Conservation (phyloP, 2,888 invertebrate species). For the Drosophila kambysellisi region DNA sequence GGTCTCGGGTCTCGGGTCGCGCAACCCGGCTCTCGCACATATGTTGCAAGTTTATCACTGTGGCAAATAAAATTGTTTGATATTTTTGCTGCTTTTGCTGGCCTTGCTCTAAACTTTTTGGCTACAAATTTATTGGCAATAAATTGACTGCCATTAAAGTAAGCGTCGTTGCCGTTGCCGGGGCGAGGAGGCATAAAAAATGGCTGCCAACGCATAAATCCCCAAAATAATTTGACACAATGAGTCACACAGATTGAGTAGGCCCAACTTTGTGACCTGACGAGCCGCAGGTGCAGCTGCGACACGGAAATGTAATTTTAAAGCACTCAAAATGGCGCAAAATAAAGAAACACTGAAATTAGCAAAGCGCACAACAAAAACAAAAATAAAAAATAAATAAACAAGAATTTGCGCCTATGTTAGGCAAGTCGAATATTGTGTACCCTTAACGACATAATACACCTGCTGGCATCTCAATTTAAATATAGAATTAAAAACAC, state of each 20-base stretch:
- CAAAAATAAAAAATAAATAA: not conserved
- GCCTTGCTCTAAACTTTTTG: constrained; percentile 80
- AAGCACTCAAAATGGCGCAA: constrained; percentile 62
- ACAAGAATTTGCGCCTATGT: not conserved
- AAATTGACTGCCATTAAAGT: constrained; percentile 80
- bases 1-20: constrained; percentile 9
- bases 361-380: constrained; percentile 30
- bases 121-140: constrained; percentile 81
- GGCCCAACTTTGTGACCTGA: constrained; percentile 46
- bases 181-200: constrained; percentile 57
- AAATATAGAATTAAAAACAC: not conserved
- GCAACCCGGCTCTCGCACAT: constrained; percentile 56
- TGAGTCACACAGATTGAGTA: constrained; percentile 80
- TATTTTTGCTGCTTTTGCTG: constrained; percentile 60
- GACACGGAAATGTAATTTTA: constrained; percentile 79
- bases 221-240: constrained; percentile 81
- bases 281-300: constrained; percentile 74
- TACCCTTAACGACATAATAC: not conserved
- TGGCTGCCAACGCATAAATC: constrained; percentile 79
- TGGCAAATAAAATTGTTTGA: constrained; percentile 70
- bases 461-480: not conserved
- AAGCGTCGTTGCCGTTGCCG: constrained; percentile 45
- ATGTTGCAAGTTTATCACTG: constrained; percentile 79
- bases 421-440: not conserved
- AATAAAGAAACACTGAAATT: constrained; percentile 54